Conservation (phyloP, 2,113 vertebrate genomes). For the Thinocorus orbignyianus region DNA sequence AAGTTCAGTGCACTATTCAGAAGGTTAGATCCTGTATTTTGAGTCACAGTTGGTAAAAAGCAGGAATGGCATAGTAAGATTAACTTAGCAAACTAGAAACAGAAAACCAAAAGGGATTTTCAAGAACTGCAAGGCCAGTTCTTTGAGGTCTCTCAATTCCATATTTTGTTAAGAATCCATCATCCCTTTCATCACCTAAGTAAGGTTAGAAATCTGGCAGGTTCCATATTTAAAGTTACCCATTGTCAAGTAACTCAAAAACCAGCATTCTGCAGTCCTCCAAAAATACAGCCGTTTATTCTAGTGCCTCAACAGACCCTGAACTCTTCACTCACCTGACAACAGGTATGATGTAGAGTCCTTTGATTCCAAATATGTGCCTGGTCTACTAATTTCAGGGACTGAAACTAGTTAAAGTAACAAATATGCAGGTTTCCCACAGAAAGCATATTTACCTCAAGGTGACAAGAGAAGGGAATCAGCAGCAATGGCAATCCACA, state of each 20-base stretch:
- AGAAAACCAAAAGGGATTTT: background rate
- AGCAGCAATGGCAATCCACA: background rate
- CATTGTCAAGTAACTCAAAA: conserved; percentile 12
- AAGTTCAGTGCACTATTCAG: background rate
- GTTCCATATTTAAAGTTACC: background rate
- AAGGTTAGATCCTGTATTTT: background rate
- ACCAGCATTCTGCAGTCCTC: background rate
- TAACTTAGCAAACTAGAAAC: background rate
- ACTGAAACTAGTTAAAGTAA: background rate
- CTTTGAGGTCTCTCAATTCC: background rate
- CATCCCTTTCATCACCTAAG: background rate
- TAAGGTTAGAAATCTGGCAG: background rate
- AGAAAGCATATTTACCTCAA: background rate
- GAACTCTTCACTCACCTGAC: background rate
- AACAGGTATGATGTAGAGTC: background rate
- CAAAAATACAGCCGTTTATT: background rate
- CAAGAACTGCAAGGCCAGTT: background rate
- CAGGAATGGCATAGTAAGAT: background rate
- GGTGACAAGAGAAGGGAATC: background rate
- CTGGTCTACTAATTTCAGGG: background rate
- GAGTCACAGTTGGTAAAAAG: background rate
- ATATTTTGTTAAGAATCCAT: background rate
- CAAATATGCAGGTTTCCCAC: background rate
- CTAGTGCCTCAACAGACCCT: background rate
- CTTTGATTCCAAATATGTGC: background rate